Evolutionary conservation across 35 echinoderm and acorn worm genomes (phyloP).

Genomic region (Apostichopus parvimensis): DNA sequence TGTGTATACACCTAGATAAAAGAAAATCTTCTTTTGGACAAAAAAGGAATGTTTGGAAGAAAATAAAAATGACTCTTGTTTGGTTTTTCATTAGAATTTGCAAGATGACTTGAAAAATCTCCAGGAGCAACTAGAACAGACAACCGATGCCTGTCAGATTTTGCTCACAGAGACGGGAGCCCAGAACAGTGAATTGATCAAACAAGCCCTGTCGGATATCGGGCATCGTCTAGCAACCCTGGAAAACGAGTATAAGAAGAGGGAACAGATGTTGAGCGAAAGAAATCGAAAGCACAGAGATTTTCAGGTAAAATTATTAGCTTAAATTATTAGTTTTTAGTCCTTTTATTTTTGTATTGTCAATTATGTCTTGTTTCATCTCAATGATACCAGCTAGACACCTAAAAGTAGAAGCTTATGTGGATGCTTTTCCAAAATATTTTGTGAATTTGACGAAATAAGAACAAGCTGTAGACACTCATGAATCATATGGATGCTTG

Average conservation of each 20-base stretch:
- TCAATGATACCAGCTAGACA: too few species aligned
- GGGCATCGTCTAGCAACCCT: slow-evolving; percentile 79
- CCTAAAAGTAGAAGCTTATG: too few species aligned
- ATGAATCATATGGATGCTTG: too few species aligned
- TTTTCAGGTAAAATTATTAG: slow-evolving; percentile 76
- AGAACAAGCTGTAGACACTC: too few species aligned
- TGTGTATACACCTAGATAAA: too few species aligned
- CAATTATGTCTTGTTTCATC: too few species aligned
- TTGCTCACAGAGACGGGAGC: slow-evolving; percentile 71
- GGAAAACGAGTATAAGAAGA: slow-evolving; percentile 85
- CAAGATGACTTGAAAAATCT: slow-evolving; percentile 86
- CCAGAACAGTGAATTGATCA: slow-evolving; percentile 78
- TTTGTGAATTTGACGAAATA: too few species aligned
- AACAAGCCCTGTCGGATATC: slow-evolving; percentile 80
- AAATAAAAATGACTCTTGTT: neutral
- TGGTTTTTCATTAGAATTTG: slow-evolving; percentile 61
- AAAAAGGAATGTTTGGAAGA: too few species aligned
- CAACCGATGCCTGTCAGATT: slow-evolving; percentile 88
- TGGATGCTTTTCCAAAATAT: too few species aligned
- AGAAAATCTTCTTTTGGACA: too few species aligned
- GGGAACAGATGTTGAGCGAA: slow-evolving; percentile 78
- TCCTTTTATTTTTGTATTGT: too few species aligned
- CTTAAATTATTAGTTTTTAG: neutral
- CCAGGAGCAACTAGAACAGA: slow-evolving; percentile 85
- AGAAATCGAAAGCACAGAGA: slow-evolving; percentile 72